Base-by-base conservation (phyloP, 2,797 vertebrate species). In the Sphenodon punctatus region DNA sequence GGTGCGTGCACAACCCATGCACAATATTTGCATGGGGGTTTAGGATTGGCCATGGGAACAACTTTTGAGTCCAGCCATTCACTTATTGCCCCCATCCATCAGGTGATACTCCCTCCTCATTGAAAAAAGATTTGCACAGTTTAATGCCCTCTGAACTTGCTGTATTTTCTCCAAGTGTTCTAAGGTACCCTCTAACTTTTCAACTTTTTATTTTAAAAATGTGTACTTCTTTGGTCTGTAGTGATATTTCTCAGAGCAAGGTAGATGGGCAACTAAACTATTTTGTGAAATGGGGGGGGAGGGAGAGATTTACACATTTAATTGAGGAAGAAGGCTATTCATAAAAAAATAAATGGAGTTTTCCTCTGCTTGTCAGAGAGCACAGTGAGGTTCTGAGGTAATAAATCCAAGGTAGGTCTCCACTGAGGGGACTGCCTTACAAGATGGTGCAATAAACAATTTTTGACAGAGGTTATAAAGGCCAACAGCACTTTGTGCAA, bases 381-480 rank as follows among this genome's bases (percentile, higher is more conserved):
- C 89, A 75, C 23, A 20, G 34, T 2, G 22, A 83, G 69, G 76
- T 48, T 87, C 90, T 87, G 7, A 82, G 84, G 82, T 84, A 88
- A 90, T 90, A 93, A 94, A 89, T 90, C 63, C 69, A 87, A 84
- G 48, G 67, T 86, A 87, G 56, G 27, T 67, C 70, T 86, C 71
- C 67, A 86, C 80, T 72, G 81, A 82, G 55, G 88, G 80, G 81
- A 91, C 78, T 88, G 10, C 72, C 55, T 89, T 84, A 84, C 86
- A 92, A 88, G 80, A 55, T 66, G 27, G 84, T 89, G 66, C 79
- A 91, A 93, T 92, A 93, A 93, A 93, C 91, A 93, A n/a, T 86
- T 92, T 90, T 82, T 94, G 92, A 93, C 92, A 94, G 89, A 85
- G 89, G 91, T 93, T 85, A 84, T 39, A 79, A 82, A 86, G 89